Base-by-base conservation (phyloP, 2,113 vertebrate species). In the Natator depressus region DNA sequence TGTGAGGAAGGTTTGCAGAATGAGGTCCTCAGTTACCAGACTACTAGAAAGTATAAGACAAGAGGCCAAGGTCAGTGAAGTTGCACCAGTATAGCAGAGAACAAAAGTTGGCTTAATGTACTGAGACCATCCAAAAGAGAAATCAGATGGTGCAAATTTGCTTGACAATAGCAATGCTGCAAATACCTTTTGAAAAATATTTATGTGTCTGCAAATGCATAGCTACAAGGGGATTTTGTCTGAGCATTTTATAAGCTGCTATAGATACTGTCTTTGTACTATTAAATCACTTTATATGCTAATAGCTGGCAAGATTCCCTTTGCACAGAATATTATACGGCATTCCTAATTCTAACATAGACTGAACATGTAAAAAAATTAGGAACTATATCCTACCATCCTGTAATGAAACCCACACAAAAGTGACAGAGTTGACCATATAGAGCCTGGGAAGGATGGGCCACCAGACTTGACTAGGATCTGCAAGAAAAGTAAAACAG, bases 391-490 rank as follows among this genome's bases (percentile, higher is more conserved):
- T 65, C 59, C 22, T 69, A 19, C 17, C 50, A 20, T 14, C 31
- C 50, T 46, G 22, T 65, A 50, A 29, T 59, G 17, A 76, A 90
- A 87, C 25, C 1, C 6, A n/a, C 35, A 19, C 17, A n/a, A 19
- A 14, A 79, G 31, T 12, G 62, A 76, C 29, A 80, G 17, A 19
- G 8, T 27, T 93, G 22, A 84, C 3, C 4, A 47, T 5, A 11
- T 24, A 76, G 38, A 25, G 22, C 24, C 42, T 76, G 20, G 72
- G 19, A 76, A 85, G 38, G 49, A 25, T 59, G 19, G n/a, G 49
- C 24, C 22, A 51, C 38, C 31, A 78, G 35, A 46, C 69, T 76
- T 47, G 69, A 27, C 19, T 0, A 0, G 2, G 8, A 3, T 84
- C 75, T 27, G 47, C 10, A 38, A 29, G 14, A 81, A 53, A 4